Base-by-base conservation (phyloP, 2,113 vertebrate genomes). In the Plecotus auritus region DNA sequence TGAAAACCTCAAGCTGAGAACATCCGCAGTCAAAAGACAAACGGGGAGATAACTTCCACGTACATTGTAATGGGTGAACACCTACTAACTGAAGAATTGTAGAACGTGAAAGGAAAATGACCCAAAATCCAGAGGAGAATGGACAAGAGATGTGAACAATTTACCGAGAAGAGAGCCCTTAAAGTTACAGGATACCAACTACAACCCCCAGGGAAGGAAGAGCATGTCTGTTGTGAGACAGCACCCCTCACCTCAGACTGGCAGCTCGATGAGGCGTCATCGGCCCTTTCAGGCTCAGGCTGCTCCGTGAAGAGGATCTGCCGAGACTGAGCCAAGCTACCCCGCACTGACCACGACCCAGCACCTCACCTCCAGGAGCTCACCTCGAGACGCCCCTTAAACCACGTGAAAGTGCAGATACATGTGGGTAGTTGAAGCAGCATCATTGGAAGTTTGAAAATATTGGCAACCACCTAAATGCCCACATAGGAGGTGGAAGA, bases 21-120 rank as follows among this genome's bases (percentile, higher is more conserved):
- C n/a, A 14, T 28, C 22, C 16, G 51, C 32, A 30, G 26, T 66
- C 56, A 22, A 7, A n/a, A 59, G 49, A n/a, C 9, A 8, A 45
- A 12, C 5, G 37, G 88, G 42, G 88, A 18, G 11, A 20, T 2
- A 2, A 37, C 11, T 14, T 49, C n/a, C 10, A n/a, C 51, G 2
- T 8, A 0, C 11, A 7, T 0, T 1, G 7, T 26, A 61, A 28
- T 14, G 51, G 7, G 10, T 11, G 10, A 17, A 9, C 6, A 9
- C 7, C 49, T 30, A 30, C 5, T 7, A 22, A 69, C 4, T 16
- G 47, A 40, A 54, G 45, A 17, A 40, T 26, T 54, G n/a, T 11
- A 13, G 17, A 56, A 42, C 4, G 10, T n/a, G 40, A 13, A 7
- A 26, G 18, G 40, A 18, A 47, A 22, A 61, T 23, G 89, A 37